Evolutionary conservation across 1,140 invertebrate genomes (phyloP), one percentile per base, ranked within the genome.

Genomic region (Homarus americanus): DNA sequence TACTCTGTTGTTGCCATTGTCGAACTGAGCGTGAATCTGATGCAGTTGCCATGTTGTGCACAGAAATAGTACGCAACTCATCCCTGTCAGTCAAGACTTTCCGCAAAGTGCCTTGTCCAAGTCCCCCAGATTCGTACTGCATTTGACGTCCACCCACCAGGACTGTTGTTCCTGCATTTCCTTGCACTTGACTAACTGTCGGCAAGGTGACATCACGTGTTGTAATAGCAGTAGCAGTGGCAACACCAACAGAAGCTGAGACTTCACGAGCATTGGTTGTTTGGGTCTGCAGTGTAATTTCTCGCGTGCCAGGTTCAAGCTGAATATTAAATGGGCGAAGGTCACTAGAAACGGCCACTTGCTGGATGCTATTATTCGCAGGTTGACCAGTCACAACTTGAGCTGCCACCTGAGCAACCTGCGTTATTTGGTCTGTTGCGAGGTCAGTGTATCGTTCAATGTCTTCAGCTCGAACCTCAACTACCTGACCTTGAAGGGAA

Each of bases 401-500:
- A 36, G 89, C 82, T 79, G 83, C 89, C 28, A 91, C 82, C 32
- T 91, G 89, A 20, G 89, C 82, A 34, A 91, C 88, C 28, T 91
- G 88, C 36, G 88, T 84, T 63, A 91, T 86, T 44, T 91, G 89
- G 36, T 91, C 89, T 38, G 89, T 24, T 0, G 89, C 86, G 32
- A 91, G 89, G 40, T 91, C 89, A n/a, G 89, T 85, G 58, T 91
- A 91, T 0, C 89, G 49, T 69, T 93, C 91, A 73, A 93, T 85
- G 40, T 91, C 90, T 53, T 93, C 92, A 9, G 92, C 91, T 24
- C 92, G 92, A 1, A 93, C 92, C 53, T 93, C 91, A 20, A 93
- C 87, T 20, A 93, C 91, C 82, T 93, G 92, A 41, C 92, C 92
- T 49, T 91, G 92, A 40, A 93, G 75, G 10, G 92, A 93, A 63